Percentiles rank a stretch among this genome's conserved stretches.
These are phyloP conservation scores for Pipistrellus kuhlii DNA, from an alignment of 2,797 vertebrate genomes.

Conservation along the genomic window DNA sequence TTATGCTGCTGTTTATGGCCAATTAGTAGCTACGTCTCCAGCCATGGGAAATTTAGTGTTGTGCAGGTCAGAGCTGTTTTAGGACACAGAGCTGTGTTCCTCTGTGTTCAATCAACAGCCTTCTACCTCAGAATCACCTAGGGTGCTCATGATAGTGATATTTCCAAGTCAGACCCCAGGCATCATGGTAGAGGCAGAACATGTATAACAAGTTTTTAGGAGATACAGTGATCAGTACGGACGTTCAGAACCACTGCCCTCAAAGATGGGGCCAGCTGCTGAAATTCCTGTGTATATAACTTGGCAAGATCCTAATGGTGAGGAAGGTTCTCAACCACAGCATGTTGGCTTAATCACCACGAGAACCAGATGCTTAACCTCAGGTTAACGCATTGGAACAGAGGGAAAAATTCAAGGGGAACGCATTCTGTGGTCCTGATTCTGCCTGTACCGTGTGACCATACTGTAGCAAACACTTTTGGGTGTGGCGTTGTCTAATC, in stretches of 20 bases:
- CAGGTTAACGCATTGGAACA: background rate
- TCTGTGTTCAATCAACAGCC: background rate
- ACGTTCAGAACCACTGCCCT: background rate
- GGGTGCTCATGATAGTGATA: background rate
- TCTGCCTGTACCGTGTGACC: background rate
- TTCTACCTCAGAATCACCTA: background rate
- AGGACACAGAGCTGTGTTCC: background rate
- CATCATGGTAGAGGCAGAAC: no score
- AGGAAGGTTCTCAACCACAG: background rate
- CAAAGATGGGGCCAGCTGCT: background rate
- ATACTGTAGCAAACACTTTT: background rate
- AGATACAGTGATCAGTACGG: background rate
- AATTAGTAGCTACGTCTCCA: background rate
- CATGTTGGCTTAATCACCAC: background rate
- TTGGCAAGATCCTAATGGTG: background rate
- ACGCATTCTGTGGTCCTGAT: background rate
- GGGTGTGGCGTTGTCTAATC: background rate
- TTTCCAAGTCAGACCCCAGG: background rate
- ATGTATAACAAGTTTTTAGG: background rate
- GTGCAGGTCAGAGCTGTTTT: background rate
- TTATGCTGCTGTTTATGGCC: background rate
- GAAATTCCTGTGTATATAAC: no score
- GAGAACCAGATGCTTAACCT: background rate
- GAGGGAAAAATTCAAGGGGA: background rate
- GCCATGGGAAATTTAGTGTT: background rate